These are phyloP conservation scores for Mormyrus iriodes DNA, from an alignment of 2,113 vertebrate genomes.

Conservation along the genomic window DNA sequence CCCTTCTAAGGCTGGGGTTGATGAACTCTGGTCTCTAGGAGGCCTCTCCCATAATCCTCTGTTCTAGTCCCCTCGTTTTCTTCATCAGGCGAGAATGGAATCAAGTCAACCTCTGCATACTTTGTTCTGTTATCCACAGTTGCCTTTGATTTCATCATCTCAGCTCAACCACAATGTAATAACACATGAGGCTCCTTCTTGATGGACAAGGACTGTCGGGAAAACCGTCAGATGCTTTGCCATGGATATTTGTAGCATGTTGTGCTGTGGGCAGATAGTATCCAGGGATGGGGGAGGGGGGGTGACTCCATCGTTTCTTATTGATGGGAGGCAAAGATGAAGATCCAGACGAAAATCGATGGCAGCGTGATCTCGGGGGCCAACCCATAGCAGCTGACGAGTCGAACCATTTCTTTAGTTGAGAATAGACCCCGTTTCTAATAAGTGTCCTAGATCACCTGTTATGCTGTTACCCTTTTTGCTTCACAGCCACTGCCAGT, in stretches of 20 bases:
- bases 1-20: background rate
- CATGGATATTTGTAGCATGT: background rate
- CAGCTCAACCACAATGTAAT: background rate
- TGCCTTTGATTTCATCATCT: conserved; percentile 22
- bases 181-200: background rate
- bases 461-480: background rate
- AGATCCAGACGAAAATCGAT: background rate
- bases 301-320: background rate
- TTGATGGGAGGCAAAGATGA: background rate
- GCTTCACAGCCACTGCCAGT: background rate
- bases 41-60: too few species aligned
- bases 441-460: background rate
- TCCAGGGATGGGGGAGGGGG: background rate
- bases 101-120: background rate
- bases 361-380: background rate
- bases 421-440: background rate
- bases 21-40: background rate
- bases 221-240: conserved; percentile 8
- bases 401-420: background rate
- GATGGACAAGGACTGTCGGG: conserved; percentile 13
- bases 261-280: background rate
- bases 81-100: background rate
- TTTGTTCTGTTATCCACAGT: conserved; percentile 10
- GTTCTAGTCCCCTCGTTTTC: background rate
- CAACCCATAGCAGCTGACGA: background rate